phyloP scores from a whole-genome alignment of 2,888 invertebrate species.

The Ptilodon capucinus region DNA sequence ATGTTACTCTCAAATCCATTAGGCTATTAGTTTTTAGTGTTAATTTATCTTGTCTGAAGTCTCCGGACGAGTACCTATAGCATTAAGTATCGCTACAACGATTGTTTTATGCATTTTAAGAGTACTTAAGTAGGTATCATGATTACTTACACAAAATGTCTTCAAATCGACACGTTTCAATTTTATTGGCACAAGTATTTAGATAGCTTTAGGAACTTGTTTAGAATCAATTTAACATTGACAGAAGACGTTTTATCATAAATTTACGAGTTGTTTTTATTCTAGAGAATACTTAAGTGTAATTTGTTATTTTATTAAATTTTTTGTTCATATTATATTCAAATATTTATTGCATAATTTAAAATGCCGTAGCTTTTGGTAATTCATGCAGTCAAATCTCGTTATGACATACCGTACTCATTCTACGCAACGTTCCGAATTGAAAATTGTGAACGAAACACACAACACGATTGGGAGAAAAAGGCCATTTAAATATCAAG shows the following conservation, averaged over 20 bases:
- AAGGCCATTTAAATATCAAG: constrained; percentile 55
- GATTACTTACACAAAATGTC: constrained; percentile 47
- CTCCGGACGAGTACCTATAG: constrained; percentile 41
- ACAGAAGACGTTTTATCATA: constrained; percentile 40
- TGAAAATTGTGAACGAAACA: constrained; percentile 11
- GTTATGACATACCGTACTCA: constrained; percentile 81
- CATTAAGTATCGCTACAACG: constrained; percentile 68
- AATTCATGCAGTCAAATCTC: constrained; percentile 85
- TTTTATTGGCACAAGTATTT: constrained; percentile 72
- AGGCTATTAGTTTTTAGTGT: constrained; percentile 44
- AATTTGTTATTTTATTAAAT: constrained; percentile 29
- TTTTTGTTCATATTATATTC: constrained; percentile 24
- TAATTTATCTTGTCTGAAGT: constrained; percentile 32
- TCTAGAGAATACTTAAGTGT: constrained; percentile 36
- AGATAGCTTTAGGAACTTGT: constrained; percentile 55
- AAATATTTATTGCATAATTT: constrained; percentile 39
- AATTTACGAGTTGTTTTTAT: constrained; percentile 22
- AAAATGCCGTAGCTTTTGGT: constrained; percentile 44
- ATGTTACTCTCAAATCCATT: constrained; percentile 41
- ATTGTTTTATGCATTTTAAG: constrained; percentile 66
- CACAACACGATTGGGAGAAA: constrained; percentile 59
- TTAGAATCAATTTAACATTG: constrained; percentile 51
- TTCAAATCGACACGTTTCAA: constrained; percentile 65
- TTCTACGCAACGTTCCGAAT: constrained; percentile 12
- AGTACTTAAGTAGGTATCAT: constrained; percentile 37